Conservation (phyloP, 2,888 invertebrate species). For the Bibio marci region DNA sequence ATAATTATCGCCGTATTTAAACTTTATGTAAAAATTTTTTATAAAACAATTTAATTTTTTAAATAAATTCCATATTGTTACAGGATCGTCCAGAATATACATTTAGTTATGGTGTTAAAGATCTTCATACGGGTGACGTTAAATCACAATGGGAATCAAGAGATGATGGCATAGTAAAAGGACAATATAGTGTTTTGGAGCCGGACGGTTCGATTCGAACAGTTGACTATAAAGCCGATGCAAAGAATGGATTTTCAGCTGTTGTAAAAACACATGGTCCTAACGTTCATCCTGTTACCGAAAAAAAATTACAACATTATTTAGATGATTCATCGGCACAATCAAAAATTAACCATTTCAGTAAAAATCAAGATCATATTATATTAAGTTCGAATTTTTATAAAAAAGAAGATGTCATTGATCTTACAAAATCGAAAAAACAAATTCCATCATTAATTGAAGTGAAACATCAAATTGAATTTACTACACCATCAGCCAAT, state of each 20-base stretch:
- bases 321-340: constrained; percentile 19
- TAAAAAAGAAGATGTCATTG: constrained; percentile 19
- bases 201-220: constrained; percentile 42
- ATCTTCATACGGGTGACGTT: constrained; percentile 36
- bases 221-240: constrained; percentile 38
- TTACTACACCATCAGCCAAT: constrained; percentile 14
- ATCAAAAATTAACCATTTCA: constrained; percentile 30
- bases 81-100: constrained; percentile 35
- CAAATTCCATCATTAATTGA: constrained; percentile 24
- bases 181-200: constrained; percentile 46
- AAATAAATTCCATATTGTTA: no score
- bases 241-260: constrained; percentile 35
- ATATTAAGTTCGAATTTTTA: constrained; percentile 23
- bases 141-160: constrained; percentile 41
- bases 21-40: no score
- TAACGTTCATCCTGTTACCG: constrained; percentile 25
- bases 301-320: constrained; percentile 7
- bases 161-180: constrained; percentile 34
- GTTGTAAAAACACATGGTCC: constrained; percentile 33
- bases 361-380: constrained; percentile 28
- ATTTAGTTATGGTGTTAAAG: constrained; percentile 40
- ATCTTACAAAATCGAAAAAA: constrained; percentile 23
- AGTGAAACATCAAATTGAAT: constrained; percentile 24
- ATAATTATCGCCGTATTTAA: no score
- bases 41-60: no score